A percentile compares a stretch with the other conserved stretches of the same genome.
phyloP scores from a whole-genome alignment of 2,113 vertebrate species.

The Harpagus bidentatus region DNA sequence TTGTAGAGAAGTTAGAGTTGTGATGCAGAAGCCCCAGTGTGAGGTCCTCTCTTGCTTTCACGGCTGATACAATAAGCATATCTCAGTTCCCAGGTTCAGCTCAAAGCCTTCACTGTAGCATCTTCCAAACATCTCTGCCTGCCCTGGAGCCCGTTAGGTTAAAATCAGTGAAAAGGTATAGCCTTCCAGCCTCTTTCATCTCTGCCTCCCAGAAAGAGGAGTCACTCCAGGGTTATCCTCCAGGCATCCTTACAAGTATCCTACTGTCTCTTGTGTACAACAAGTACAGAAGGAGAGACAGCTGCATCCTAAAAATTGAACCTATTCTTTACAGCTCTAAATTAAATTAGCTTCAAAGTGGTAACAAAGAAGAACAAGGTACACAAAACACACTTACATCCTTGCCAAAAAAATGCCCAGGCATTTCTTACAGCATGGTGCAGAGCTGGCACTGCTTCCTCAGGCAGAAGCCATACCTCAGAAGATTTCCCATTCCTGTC shows the following conservation, averaged over 20 bases:
- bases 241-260: background rate
- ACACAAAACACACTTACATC: background rate
- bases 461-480: background rate
- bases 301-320: background rate
- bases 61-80: background rate
- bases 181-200: background rate
- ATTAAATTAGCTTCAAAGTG: background rate
- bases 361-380: background rate
- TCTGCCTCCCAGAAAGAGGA: background rate
- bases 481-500: background rate
- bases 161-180: background rate
- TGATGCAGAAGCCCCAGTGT: background rate
- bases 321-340: background rate
- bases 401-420: background rate
- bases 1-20: background rate
- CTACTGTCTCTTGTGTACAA: background rate
- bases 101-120: background rate
- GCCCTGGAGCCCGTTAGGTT: background rate
- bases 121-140: background rate
- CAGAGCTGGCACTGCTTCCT: background rate
- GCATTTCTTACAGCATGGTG: background rate
- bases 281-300: background rate
- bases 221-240: background rate
- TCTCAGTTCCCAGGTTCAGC: background rate
- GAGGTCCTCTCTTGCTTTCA: background rate